Percentiles rank a stretch among this genome's conserved stretches.
These are phyloP conservation scores for Allygus modestus DNA, from an alignment of 2,888 invertebrate genomes.

Conservation along the genomic window DNA sequence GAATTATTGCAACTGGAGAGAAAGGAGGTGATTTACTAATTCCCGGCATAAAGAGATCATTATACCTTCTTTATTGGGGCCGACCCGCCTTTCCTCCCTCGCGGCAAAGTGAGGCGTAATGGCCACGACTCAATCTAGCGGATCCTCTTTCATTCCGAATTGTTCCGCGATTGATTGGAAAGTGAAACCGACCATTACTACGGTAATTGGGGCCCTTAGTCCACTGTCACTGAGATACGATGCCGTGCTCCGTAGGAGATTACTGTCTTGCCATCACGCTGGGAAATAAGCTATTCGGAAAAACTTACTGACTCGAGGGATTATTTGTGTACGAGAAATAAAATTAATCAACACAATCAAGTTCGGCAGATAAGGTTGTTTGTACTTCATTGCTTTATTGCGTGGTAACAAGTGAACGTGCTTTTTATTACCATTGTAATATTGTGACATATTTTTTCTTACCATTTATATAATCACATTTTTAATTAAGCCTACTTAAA, in stretches of 20 bases:
- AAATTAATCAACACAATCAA: no score
- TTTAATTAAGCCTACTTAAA: no score
- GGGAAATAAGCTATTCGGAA: no score
- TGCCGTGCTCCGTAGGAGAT: not conserved
- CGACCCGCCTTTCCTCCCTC: constrained; percentile 28
- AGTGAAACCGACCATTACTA: constrained; percentile 22
- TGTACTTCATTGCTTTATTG: no score
- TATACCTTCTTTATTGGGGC: constrained; percentile 14
- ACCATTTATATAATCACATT: no score
- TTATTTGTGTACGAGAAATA: no score
- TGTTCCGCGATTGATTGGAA: constrained; percentile 37
- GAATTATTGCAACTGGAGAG: constrained; percentile 3
- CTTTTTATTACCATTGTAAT: no score
- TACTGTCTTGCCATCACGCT: no score
- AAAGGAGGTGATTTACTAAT: constrained; percentile 42
- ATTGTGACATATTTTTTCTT: no score
- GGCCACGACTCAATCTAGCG: constrained; percentile 13
- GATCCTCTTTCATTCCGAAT: constrained; percentile 3
- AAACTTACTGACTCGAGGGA: no score
- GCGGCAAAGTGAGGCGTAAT: not conserved
- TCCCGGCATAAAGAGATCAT: constrained; percentile 30
- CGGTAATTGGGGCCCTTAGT: constrained; percentile 2
- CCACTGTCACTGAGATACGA: not conserved
- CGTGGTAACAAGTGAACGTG: no score
- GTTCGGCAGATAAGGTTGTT: no score